Evolutionary conservation across 2,888 invertebrate species (phyloP).

Genomic region (Dugesia japonica): DNA sequence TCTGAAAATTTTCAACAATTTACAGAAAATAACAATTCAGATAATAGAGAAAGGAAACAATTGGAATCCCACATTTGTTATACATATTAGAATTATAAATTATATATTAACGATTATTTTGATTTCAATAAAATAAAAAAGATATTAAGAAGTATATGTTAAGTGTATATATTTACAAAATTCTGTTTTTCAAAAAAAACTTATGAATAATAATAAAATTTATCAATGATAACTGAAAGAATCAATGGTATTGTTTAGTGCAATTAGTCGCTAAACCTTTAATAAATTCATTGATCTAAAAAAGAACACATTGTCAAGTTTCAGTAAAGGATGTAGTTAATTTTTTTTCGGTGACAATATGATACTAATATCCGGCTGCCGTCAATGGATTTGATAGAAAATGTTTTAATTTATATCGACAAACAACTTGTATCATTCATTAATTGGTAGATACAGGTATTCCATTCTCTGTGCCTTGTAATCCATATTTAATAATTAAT

Average conservation of each 20-base stretch:
- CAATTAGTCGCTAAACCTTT: conserved; percentile 14
- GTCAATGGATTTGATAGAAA: conserved; percentile 7
- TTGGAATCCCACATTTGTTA: too few relatives aligned
- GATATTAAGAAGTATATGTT: too few relatives aligned
- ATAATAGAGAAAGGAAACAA: too few relatives aligned
- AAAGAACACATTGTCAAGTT: conserved; percentile 12
- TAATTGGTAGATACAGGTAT: conserved; percentile 20
- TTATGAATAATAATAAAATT: not conserved
- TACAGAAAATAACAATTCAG: too few relatives aligned
- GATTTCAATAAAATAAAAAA: too few relatives aligned
- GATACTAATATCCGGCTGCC: conserved; percentile 20
- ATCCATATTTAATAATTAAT: not conserved
- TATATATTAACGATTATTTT: too few relatives aligned
- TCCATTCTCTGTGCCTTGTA: not conserved
- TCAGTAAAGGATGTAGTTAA: conserved; percentile 7
- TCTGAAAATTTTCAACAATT: too few relatives aligned
- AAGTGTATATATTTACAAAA: too few relatives aligned
- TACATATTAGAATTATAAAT: too few relatives aligned
- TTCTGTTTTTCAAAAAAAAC: too few relatives aligned
- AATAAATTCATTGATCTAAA: not conserved
- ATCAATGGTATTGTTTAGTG: not conserved
- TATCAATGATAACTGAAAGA: not conserved
- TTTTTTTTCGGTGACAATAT: conserved; percentile 20
- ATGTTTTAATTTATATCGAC: conserved; percentile 12
- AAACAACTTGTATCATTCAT: not conserved